Evolutionary conservation across 2,888 invertebrate species (phyloP), one percentile per base, ranked within the genome.

Genomic region (Frankliniella intonsa): DNA sequence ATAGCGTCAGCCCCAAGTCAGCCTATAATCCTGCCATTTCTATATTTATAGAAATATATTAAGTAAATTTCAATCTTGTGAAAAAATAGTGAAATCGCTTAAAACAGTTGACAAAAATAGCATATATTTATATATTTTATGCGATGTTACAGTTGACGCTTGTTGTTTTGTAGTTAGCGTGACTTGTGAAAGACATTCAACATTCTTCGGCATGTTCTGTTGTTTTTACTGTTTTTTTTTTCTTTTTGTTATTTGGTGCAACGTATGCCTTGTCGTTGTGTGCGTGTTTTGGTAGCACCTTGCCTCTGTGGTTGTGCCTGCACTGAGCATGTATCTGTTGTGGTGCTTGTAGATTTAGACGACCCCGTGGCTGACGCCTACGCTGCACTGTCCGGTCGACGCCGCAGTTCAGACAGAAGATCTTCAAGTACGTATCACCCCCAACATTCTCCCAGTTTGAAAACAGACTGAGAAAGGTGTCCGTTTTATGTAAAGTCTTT

Each of bases 361-460:
- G 69, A 76, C 69, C 69, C 69, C 22, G 69, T 76, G 25, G 69
- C 69, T 25, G 69, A 76, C 25, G 69, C 69, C 25, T 76, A 76
- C 69, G 69, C 69, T 9, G 69, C 22, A 22, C 22, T 76, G 69
- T 76, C 69, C 69, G 69, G 69, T 12, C 69, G 69, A 12, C 25
- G 69, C 11, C 69, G 69, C 11, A 76, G 69, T 12, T 76, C 69
- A 12, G 69, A 76, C 69, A n/a, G 69, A 11, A 22, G 69, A 76
- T 76, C 69, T 25, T 76, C 69, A 22, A 76, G 69, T 76, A 25
- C 22, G 69, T 76, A 76, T 38, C 38, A 38, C 38, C 38, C 38
- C 69, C 2, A 11, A 22, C 5, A n/a, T 0, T 76, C 22, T 76
- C 22, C 11, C 22, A 65, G 7, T 55, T 55, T 55, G 55, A 55